A percentile compares a stretch with the other conserved stretches of the same genome.
phyloP scores from a whole-genome alignment of 2,797 vertebrate genomes.

The Enteromius trimaculatus region DNA sequence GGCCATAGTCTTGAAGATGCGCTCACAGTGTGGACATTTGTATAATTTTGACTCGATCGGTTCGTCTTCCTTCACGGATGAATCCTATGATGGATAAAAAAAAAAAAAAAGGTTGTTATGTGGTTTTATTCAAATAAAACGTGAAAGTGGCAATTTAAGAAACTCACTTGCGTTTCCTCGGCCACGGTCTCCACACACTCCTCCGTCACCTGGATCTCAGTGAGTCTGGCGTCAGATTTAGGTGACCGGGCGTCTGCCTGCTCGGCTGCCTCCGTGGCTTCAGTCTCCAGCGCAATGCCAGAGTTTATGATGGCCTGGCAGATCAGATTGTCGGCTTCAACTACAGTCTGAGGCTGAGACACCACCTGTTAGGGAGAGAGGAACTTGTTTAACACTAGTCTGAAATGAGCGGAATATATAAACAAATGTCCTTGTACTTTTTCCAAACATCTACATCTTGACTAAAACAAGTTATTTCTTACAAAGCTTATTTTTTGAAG shows the following conservation, averaged over 20 bases:
- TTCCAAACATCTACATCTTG: background rate
- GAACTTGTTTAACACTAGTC: background rate
- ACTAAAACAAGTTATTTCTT: background rate
- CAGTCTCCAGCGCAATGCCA: constrained; percentile 84
- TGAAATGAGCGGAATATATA: background rate
- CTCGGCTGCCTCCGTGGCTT: constrained; percentile 69
- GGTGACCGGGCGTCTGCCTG: constrained; percentile 62
- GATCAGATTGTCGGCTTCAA: constrained; percentile 86
- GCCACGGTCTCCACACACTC: constrained; percentile 74
- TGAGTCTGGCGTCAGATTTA: constrained; percentile 67
- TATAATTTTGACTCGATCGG: constrained; percentile 72
- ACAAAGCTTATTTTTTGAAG: background rate
- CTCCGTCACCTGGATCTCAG: constrained; percentile 80
- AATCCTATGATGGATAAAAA: constrained; percentile 63
- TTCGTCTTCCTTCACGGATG: constrained; percentile 65
- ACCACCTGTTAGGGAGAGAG: constrained; percentile 60
- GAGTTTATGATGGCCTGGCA: constrained; percentile 96
- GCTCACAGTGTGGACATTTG: constrained; percentile 88
- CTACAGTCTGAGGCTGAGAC: constrained; percentile 78
- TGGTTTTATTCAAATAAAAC: background rate
- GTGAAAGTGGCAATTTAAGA: no score
- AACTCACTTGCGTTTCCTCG: constrained; percentile 60
- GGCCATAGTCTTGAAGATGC: constrained; percentile 83
- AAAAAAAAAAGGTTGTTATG: background rate
- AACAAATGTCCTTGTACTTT: background rate